A percentile compares a stretch with the other conserved stretches of the same genome.
Evolutionary conservation across 2,113 vertebrate species (phyloP).

Genomic region (Bubo bubo): DNA sequence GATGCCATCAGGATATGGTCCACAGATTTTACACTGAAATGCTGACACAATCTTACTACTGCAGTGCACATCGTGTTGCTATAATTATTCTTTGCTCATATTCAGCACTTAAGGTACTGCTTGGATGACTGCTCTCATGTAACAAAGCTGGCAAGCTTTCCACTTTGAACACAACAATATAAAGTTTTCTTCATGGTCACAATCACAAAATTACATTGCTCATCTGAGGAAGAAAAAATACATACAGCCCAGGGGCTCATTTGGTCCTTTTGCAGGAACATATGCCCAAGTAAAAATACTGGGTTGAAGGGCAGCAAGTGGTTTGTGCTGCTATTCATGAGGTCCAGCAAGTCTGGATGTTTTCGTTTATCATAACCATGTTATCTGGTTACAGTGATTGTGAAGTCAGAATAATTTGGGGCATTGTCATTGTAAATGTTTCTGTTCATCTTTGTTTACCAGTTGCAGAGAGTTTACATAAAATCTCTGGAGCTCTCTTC

Average conservation of each 20-base stretch:
- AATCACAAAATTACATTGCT: not conserved
- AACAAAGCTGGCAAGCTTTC: not conserved
- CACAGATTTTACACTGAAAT: not conserved
- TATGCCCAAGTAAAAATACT: not conserved
- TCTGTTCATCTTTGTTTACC: not conserved
- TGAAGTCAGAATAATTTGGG: not conserved
- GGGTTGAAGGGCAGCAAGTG: not conserved
- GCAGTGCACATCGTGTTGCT: not conserved
- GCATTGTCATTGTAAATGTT: not conserved
- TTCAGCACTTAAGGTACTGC: not conserved
- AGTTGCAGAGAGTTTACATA: not conserved
- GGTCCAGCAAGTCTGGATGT: not conserved
- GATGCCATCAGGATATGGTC: not conserved
- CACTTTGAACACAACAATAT: not conserved
- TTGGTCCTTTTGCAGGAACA: not conserved
- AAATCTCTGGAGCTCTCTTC: not conserved
- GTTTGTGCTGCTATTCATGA: not conserved
- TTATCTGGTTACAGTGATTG: not conserved
- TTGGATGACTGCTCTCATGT: not conserved
- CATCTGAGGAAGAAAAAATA: not conserved
- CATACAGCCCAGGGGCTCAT: not conserved
- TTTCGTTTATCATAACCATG: not conserved
- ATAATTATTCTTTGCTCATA: not conserved
- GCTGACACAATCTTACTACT: not conserved
- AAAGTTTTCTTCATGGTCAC: not conserved